Evolutionary conservation across 2,797 vertebrate genomes (phyloP).

Genomic region (Botia kubotai): DNA sequence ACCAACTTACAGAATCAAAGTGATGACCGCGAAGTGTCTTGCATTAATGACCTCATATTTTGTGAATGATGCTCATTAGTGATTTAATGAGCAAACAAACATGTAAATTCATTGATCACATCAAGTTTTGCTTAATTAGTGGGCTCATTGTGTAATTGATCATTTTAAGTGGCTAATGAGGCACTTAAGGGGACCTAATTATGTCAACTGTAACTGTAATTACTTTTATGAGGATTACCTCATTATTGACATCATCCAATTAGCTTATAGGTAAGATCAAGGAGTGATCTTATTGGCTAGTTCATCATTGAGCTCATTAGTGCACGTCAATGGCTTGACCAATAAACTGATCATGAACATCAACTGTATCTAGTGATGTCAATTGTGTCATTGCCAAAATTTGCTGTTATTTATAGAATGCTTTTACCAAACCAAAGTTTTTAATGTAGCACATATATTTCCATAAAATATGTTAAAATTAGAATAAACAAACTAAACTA

Average conservation of each 20-base stretch:
- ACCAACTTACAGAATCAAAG: background rate
- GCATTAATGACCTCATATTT: constrained; percentile 10
- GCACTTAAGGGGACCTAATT: constrained; percentile 11
- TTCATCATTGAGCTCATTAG: background rate
- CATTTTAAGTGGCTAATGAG: constrained; percentile 29
- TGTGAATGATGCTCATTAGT: constrained; percentile 4
- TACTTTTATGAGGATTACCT: constrained; percentile 14
- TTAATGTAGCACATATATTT: too few relatives aligned
- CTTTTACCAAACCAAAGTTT: too few relatives aligned
- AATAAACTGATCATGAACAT: too few relatives aligned
- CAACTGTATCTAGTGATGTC: too few relatives aligned
- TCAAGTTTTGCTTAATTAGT: constrained; percentile 14
- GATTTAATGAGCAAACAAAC: constrained; percentile 37
- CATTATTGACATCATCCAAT: constrained; percentile 17
- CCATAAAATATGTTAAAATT: too few relatives aligned
- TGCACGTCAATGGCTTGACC: too few relatives aligned
- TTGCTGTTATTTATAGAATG: too few relatives aligned
- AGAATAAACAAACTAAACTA: too few relatives aligned
- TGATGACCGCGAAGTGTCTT: background rate
- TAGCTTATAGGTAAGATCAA: too few relatives aligned
- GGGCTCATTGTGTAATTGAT: constrained; percentile 35
- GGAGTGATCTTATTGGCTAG: background rate
- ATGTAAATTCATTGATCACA: constrained; percentile 29
- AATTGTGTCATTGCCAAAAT: too few relatives aligned
- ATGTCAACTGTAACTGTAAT: constrained; percentile 4